phyloP scores from a whole-genome alignment of 1,140 invertebrate genomes.

The Euborellia annulipes region DNA sequence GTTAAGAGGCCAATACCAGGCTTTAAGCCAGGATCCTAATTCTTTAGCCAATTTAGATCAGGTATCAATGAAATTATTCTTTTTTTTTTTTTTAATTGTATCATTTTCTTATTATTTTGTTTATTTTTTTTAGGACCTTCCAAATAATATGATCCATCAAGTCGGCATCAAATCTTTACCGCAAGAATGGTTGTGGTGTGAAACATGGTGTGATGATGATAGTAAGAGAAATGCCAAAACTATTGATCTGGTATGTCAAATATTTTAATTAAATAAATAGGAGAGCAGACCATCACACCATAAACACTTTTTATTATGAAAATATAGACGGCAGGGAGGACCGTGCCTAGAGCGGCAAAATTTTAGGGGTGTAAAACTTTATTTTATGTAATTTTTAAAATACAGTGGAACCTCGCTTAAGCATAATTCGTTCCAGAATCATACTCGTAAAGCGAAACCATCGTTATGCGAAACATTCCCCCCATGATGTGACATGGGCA shows the following conservation, averaged over 20 bases:
- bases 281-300: too few relatives aligned
- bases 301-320: too few relatives aligned
- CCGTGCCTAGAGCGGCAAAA: too few relatives aligned
- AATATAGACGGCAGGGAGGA: too few relatives aligned
- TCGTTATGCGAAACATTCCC: too few relatives aligned
- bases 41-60: conserved; percentile 90
- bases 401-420: too few relatives aligned
- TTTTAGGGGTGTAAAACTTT: too few relatives aligned
- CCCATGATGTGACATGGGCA: too few relatives aligned
- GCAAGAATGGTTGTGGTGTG: conserved; percentile 99
- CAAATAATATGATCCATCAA: conserved; percentile 99
- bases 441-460: too few relatives aligned
- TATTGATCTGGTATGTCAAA: conserved; percentile 86
- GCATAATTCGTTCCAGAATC: too few relatives aligned
- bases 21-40: conserved; percentile 92
- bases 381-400: too few relatives aligned
- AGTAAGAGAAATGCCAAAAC: conserved; percentile 90
- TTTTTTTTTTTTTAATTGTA: not conserved
- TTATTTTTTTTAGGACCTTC: conserved; percentile 45
- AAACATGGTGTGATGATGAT: conserved; percentile 94
- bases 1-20: conserved; percentile 90
- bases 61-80: conserved; percentile 21
- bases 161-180: conserved; percentile 96
- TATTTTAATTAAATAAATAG: too few relatives aligned
- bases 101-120: conserved; percentile 9